Percentiles rank a stretch among this genome's conserved stretches.
Conservation (phyloP, 2,797 vertebrate genomes). For the Pyrocephalus nanus region DNA sequence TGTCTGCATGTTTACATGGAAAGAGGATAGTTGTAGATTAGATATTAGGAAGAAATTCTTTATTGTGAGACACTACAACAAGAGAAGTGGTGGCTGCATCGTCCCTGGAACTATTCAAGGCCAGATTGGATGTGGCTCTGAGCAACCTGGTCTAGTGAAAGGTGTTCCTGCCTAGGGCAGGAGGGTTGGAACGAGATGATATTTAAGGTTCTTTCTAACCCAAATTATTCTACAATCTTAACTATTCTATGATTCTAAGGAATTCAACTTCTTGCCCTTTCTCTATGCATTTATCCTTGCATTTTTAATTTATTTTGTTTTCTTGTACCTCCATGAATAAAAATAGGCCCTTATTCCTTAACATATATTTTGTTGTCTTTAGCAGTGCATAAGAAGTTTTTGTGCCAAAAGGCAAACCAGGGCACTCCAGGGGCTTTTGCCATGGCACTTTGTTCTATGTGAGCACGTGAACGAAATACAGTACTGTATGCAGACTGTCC, state of each 20-base stretch:
- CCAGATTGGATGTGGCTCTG: not conserved
- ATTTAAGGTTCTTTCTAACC: not conserved
- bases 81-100: not conserved
- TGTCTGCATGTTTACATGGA: not conserved
- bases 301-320: not conserved
- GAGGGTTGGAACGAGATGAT: not conserved
- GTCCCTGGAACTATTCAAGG: not conserved
- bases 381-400: not conserved
- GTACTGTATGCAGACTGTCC: rapidly evolving
- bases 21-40: not conserved
- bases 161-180: no score
- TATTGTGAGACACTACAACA: not conserved
- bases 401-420: not conserved
- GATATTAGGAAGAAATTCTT: not conserved
- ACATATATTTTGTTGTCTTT: not conserved
- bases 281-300: not conserved
- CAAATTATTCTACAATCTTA: not conserved
- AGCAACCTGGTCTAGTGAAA: not conserved
- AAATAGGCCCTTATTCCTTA: not conserved
- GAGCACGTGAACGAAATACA: rapidly evolving
- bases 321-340: not conserved
- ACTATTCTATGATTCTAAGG: not conserved
- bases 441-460: not conserved
- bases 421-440: not conserved
- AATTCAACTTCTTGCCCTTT: not conserved